These are phyloP conservation scores for Tragelaphus strepsiceros DNA, from an alignment of 2,113 vertebrate genomes.

Conservation along the genomic window DNA sequence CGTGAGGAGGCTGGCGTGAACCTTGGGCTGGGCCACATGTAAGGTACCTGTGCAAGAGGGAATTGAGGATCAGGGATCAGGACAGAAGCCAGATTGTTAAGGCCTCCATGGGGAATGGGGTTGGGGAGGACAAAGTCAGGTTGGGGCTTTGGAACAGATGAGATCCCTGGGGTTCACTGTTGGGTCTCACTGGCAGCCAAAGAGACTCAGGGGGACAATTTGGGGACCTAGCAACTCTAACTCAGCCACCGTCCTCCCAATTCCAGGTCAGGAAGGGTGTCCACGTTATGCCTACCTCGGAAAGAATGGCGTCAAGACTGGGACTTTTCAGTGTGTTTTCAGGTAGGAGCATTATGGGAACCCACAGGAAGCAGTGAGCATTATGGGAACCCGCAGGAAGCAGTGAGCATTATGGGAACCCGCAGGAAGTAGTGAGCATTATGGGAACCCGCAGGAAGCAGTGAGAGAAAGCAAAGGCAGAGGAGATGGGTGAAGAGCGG, in stretches of 20 bases:
- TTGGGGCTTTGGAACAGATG: neutral
- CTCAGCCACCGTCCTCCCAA: neutral
- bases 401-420: neutral
- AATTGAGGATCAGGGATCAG: neutral
- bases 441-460: neutral
- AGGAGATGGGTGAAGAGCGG: neutral
- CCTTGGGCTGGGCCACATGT: neutral
- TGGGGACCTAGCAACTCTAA: neutral
- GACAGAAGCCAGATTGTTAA: neutral
- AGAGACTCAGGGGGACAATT: neutral
- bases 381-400: neutral
- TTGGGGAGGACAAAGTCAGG: neutral
- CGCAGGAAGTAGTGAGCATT: fast-evolving
- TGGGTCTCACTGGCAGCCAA: neutral
- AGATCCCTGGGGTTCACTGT: neutral
- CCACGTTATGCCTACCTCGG: neutral
- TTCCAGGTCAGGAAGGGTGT: too few species aligned
- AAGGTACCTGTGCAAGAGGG: neutral
- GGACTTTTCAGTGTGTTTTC: neutral
- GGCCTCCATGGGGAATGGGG: neutral
- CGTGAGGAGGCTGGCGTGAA: neutral
- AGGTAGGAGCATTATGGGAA: neutral
- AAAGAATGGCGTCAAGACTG: neutral
- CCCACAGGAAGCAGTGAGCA: neutral
- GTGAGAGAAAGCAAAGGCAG: neutral